These are phyloP conservation scores for Phyto melanocephala DNA, from an alignment of 2,888 invertebrate genomes.

Conservation along the genomic window DNA sequence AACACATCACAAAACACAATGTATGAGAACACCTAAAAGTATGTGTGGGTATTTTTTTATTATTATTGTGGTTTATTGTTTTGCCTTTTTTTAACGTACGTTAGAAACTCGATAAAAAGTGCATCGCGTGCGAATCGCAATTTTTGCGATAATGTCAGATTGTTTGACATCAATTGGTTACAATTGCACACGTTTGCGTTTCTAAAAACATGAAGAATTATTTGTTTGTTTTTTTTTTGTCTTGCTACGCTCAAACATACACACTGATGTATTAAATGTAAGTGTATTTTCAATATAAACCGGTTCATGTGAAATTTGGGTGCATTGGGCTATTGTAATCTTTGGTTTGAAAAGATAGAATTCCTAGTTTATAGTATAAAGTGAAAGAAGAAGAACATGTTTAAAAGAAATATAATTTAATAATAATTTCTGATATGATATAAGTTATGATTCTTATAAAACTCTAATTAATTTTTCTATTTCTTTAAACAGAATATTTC, in stretches of 20 bases:
- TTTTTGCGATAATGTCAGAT: conserved; percentile 74
- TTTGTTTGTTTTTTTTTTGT: background rate
- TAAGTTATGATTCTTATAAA: too few species aligned
- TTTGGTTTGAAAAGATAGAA: too few species aligned
- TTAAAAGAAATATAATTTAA: too few species aligned
- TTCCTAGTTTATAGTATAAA: too few species aligned
- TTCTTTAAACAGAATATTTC: too few species aligned
- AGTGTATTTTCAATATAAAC: too few species aligned
- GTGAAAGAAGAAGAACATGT: too few species aligned
- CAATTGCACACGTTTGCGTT: conserved; percentile 63
- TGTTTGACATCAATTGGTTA: conserved; percentile 63
- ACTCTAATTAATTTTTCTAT: too few species aligned
- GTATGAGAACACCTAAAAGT: conserved; percentile 36
- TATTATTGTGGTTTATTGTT: conserved; percentile 42
- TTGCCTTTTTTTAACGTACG: background rate
- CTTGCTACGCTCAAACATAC: background rate
- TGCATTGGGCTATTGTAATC: too few species aligned
- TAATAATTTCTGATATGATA: too few species aligned
- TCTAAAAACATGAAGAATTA: conserved; percentile 34
- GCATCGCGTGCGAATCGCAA: conserved; percentile 73
- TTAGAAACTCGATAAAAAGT: conserved; percentile 39
- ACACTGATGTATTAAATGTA: background rate
- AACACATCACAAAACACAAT: background rate
- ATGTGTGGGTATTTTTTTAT: conserved; percentile 42
- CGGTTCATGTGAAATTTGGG: too few species aligned